These are phyloP conservation scores for Budorcas taxicolor DNA, from an alignment of 2,113 vertebrate genomes.

Conservation along the genomic window DNA sequence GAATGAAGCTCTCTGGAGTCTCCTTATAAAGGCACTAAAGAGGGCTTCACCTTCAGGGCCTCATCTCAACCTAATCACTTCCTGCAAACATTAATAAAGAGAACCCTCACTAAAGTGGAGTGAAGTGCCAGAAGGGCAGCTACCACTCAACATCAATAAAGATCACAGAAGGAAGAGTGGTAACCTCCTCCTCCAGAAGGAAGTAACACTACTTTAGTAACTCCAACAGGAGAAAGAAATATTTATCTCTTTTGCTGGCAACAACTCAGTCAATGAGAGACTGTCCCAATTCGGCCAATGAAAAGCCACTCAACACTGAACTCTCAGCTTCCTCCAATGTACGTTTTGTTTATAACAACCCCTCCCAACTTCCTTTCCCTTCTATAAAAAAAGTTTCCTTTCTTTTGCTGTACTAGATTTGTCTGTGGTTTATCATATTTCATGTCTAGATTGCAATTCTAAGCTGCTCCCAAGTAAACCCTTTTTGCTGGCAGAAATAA, in stretches of 20 bases:
- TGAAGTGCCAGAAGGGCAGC: no score
- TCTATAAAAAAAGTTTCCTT: neutral
- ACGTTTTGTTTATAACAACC: neutral
- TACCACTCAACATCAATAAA: neutral
- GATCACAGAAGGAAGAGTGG: neutral
- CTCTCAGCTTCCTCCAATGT: neutral
- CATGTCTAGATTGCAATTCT: neutral
- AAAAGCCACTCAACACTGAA: neutral
- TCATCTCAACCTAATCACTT: neutral
- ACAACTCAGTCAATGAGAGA: neutral
- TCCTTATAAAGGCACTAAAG: neutral
- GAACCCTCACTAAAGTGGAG: neutral
- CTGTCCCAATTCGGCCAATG: neutral
- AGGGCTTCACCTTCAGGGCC: neutral
- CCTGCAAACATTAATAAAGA: neutral
- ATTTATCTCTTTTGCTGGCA: neutral
- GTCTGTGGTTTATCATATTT: neutral
- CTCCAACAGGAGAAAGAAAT: neutral
- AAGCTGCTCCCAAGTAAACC: neutral
- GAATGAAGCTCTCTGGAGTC: neutral
- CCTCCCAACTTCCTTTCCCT: neutral
- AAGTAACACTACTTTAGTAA: neutral
- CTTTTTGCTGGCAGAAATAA: neutral
- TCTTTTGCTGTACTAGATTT: neutral
- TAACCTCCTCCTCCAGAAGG: neutral